A percentile compares a stretch with the other conserved stretches of the same genome.
phyloP scores from a whole-genome alignment of 2,888 invertebrate genomes.

The Agonopterix alstromeriana region DNA sequence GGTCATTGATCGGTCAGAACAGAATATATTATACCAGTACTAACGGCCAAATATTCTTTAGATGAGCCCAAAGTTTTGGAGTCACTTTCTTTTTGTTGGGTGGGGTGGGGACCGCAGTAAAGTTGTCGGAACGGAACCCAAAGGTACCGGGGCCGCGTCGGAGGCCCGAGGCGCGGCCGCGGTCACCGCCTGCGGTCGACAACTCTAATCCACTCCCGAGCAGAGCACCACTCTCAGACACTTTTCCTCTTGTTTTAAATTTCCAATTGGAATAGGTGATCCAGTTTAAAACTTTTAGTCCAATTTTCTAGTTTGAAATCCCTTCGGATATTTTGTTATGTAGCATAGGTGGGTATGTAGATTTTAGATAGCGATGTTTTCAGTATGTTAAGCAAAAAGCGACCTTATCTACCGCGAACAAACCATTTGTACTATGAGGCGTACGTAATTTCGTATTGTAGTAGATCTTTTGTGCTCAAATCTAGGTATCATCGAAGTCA shows the following conservation, averaged over 20 bases:
- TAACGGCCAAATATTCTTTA: too few relatives aligned
- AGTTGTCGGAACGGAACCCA: conserved; percentile 26
- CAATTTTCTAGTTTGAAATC: conserved; percentile 50
- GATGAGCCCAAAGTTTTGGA: conserved; percentile 13
- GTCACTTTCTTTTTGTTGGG: conserved; percentile 25
- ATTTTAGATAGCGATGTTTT: background rate
- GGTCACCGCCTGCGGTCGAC: conserved; percentile 37
- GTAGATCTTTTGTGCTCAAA: too few relatives aligned
- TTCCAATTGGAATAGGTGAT: conserved; percentile 55
- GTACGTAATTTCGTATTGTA: too few relatives aligned
- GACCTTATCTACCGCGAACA: too few relatives aligned
- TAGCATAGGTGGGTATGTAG: background rate
- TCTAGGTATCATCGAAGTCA: too few relatives aligned
- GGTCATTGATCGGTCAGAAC: too few relatives aligned
- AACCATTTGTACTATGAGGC: too few relatives aligned
- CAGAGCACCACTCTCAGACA: conserved; percentile 29
- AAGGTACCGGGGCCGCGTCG: conserved; percentile 3
- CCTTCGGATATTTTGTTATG: conserved; percentile 8
- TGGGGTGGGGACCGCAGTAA: conserved; percentile 25
- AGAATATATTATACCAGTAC: too few relatives aligned
- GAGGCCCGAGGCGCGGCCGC: conserved; percentile 41
- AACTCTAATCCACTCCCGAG: conserved; percentile 59
- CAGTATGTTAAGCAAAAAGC: too few relatives aligned
- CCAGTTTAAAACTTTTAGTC: conserved; percentile 62
- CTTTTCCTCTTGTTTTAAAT: conserved; percentile 67